These are phyloP conservation scores for Stenodera caucasica DNA, from an alignment of 2,888 invertebrate species.

Conservation along the genomic window DNA sequence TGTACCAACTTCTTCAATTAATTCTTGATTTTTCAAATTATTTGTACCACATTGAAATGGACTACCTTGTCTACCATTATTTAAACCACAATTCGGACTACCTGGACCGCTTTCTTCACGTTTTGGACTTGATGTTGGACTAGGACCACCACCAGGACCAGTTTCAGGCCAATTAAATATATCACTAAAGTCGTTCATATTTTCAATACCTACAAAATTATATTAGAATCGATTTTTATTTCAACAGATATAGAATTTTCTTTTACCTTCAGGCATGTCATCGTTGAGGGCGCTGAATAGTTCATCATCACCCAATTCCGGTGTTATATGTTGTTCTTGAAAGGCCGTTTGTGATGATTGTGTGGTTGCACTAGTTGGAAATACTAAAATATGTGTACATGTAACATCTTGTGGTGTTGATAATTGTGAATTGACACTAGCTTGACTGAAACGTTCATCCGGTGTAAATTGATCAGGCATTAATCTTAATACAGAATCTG, in stretches of 20 bases:
- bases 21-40: slow-evolving; percentile 48
- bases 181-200: slow-evolving; percentile 74
- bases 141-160: slow-evolving; percentile 27
- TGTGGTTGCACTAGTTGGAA: slow-evolving; percentile 95
- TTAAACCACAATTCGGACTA: slow-evolving; percentile 58
- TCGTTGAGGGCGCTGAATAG: slow-evolving; percentile 62
- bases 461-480: slow-evolving; percentile 96
- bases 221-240: too few relatives aligned
- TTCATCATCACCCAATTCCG: slow-evolving; percentile 69
- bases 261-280: slow-evolving; percentile 43
- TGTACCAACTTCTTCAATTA: slow-evolving; percentile 75
- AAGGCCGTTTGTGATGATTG: slow-evolving; percentile 78
- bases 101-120: slow-evolving; percentile 58
- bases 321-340: slow-evolving; percentile 66
- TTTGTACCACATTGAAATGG: slow-evolving; percentile 58
- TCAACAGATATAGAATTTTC: background rate
- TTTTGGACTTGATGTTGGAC: slow-evolving; percentile 59
- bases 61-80: slow-evolving; percentile 54
- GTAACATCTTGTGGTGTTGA: slow-evolving; percentile 96
- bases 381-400: slow-evolving; percentile 97
- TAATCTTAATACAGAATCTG: slow-evolving; percentile 72
- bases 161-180: slow-evolving; percentile 70
- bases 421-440: slow-evolving; percentile 84
- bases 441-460: slow-evolving; percentile 84
- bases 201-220: slow-evolving; percentile 64